phyloP scores from a whole-genome alignment of 2,888 invertebrate species.

The Drosophila yooni region DNA sequence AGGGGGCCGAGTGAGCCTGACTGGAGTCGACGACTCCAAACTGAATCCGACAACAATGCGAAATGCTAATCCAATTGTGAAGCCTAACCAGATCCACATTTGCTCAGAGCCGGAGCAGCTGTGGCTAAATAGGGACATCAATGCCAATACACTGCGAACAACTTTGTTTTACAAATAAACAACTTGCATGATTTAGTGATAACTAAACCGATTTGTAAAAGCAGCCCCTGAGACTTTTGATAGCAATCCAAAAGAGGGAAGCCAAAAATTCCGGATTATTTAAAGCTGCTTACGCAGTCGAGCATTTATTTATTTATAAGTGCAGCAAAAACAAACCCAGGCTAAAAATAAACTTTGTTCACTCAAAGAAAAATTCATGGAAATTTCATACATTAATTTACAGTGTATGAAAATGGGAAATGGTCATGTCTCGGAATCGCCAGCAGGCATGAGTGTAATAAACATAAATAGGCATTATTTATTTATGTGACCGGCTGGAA shows the following conservation, averaged over 20 bases:
- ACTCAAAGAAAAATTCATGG: background rate
- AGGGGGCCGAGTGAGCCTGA: constrained; percentile 7
- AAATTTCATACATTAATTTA: background rate
- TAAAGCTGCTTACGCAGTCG: background rate
- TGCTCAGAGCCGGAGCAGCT: constrained; percentile 39
- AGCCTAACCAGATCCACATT: constrained; percentile 42
- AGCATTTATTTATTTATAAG: no score
- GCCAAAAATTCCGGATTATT: background rate
- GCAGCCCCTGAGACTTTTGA: background rate
- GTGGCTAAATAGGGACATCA: constrained; percentile 47
- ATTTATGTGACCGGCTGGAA: constrained; percentile 70
- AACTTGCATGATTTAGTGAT: background rate
- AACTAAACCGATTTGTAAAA: background rate
- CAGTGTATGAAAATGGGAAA: constrained; percentile 27
- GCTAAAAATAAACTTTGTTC: background rate
- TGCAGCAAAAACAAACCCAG: background rate
- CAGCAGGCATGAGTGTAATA: constrained; percentile 66
- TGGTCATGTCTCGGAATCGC: constrained; percentile 15
- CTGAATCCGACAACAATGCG: constrained; percentile 31
- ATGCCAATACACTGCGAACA: constrained; percentile 35
- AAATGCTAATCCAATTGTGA: constrained; percentile 76
- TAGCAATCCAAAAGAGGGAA: background rate
- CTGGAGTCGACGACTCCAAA: background rate
- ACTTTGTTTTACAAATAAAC: background rate
- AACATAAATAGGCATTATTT: constrained; percentile 80